phyloP scores from a whole-genome alignment of 2,797 vertebrate species.

The Silurus aristotelis region DNA sequence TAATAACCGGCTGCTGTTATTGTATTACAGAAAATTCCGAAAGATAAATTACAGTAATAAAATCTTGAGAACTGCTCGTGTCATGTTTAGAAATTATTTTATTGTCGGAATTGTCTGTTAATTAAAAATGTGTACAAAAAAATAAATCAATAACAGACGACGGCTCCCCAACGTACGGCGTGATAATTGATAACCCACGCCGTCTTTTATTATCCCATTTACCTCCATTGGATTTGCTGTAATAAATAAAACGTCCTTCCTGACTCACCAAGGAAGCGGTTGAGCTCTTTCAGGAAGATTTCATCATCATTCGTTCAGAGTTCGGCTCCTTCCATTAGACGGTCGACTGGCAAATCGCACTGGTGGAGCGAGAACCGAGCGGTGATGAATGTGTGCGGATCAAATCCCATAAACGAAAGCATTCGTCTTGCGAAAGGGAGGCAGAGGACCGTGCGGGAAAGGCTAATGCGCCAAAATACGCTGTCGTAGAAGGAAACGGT shows the following conservation, averaged over 20 bases:
- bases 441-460: conserved; percentile 10
- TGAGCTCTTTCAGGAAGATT: conserved; percentile 37
- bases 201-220: conserved; percentile 35
- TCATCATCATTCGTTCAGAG: conserved; percentile 36
- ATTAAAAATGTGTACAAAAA: not conserved
- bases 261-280: conserved; percentile 5
- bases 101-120: not conserved
- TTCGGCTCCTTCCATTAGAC: conserved; percentile 35
- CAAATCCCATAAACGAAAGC: conserved; percentile 18
- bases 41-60: not conserved
- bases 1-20: not conserved
- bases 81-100: too few species aligned
- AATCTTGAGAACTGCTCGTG: not conserved
- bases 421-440: conserved; percentile 30
- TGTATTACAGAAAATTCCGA: not conserved
- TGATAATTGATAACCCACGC: conserved; percentile 1
- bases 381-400: conserved; percentile 29
- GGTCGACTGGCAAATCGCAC: conserved; percentile 24
- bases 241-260: conserved; percentile 36
- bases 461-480: not conserved
- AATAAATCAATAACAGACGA: too few species aligned
- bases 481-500: not conserved
- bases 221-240: conserved; percentile 31
- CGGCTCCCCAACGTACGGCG: not conserved
- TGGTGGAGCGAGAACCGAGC: conserved; percentile 18